These are phyloP conservation scores for Psittacula derbiana DNA, from an alignment of 2,797 vertebrate genomes.

Conservation along the genomic window DNA sequence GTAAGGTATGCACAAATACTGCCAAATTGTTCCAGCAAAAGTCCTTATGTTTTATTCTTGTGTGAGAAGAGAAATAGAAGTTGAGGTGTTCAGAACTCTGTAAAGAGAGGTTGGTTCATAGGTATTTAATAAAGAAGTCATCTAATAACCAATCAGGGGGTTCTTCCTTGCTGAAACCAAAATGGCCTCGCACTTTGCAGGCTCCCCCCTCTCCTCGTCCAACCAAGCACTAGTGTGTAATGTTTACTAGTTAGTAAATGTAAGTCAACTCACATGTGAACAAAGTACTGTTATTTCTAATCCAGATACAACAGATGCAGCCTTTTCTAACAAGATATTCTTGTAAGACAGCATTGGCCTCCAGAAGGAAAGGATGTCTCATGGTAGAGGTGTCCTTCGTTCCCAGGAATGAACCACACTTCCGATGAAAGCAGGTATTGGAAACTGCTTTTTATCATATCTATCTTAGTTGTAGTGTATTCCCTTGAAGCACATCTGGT, in stretches of 20 bases:
- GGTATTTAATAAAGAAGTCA: neutral
- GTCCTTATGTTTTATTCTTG: neutral
- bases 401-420: neutral
- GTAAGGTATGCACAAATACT: neutral
- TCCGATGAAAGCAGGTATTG: neutral
- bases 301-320: neutral
- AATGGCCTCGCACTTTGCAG: neutral
- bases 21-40: neutral
- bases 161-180: neutral
- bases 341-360: neutral
- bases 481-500: neutral
- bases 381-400: neutral
- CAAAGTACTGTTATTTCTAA: neutral
- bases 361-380: neutral
- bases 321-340: neutral
- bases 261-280: neutral
- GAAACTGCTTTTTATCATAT: neutral
- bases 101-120: neutral
- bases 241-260: neutral
- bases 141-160: neutral
- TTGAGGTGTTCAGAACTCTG: neutral
- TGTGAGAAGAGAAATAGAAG: neutral
- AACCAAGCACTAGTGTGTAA: neutral
- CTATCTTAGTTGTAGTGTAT: neutral
- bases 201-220: neutral